Percentiles rank a stretch among this genome's conserved stretches.
Evolutionary conservation across 2,113 vertebrate species (phyloP).

Genomic region (Haplochromis burtoni): DNA sequence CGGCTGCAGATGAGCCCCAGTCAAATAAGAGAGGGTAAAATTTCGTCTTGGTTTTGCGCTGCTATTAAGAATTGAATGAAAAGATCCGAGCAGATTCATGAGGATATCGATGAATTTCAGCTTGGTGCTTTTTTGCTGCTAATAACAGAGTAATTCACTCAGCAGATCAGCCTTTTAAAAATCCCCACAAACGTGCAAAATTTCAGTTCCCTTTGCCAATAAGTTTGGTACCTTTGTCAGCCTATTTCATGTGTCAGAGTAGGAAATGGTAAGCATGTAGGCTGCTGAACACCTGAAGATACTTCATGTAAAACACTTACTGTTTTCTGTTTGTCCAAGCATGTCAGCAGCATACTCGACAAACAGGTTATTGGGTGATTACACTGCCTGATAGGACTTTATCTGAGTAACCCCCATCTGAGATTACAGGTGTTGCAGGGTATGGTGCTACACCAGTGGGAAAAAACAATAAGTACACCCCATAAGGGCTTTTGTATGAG

Average conservation of each 20-base stretch:
- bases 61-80: not conserved
- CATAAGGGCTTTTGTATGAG: not conserved
- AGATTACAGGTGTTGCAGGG: not conserved
- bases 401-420: not conserved
- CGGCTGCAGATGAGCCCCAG: not conserved
- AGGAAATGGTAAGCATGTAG: not conserved
- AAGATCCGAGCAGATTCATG: not conserved
- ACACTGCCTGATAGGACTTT: not conserved
- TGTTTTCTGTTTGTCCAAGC: not conserved
- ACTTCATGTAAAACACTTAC: not conserved
- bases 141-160: not conserved
- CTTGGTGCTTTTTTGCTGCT: not conserved
- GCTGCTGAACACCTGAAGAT: not conserved
- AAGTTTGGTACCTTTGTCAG: not conserved
- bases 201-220: not conserved
- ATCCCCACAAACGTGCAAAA: not conserved
- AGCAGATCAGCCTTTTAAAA: not conserved
- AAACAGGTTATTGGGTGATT: not conserved
- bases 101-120: not conserved
- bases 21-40: not conserved
- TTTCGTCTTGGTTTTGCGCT: not conserved
- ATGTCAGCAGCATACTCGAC: not conserved
- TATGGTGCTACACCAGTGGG: not conserved
- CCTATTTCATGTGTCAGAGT: not conserved
- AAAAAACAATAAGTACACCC: not conserved